Evolutionary conservation across 2,113 vertebrate species (phyloP).

Genomic region (Talpa occidentalis): DNA sequence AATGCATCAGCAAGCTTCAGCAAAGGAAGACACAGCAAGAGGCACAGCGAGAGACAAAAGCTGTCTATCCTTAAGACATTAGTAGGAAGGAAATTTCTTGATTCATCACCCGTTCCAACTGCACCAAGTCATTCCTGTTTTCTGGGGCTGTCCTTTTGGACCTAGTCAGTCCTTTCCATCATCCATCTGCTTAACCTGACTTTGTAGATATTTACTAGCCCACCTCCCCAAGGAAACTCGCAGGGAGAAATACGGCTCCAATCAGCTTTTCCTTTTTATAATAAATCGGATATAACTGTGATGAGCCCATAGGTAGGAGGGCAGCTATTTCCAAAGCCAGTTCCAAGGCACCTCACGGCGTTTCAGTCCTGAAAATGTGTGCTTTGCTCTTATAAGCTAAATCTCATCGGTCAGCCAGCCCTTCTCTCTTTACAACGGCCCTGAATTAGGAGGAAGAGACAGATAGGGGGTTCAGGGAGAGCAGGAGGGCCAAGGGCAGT

Average conservation of each 20-base stretch:
- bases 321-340: constrained; percentile 68
- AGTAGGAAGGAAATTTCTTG: constrained; percentile 44
- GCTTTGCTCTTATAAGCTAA: constrained; percentile 66
- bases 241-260: not conserved
- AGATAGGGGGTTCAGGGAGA: not conserved
- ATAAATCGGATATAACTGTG: not conserved
- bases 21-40: constrained; percentile 76
- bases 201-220: constrained; percentile 49
- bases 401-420: constrained; percentile 16
- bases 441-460: constrained; percentile 50
- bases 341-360: constrained; percentile 80
- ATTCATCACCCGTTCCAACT: not conserved
- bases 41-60: constrained; percentile 71
- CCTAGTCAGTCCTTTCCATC: constrained; percentile 20
- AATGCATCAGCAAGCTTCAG: constrained; percentile 78
- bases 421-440: constrained; percentile 43
- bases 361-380: constrained; percentile 78
- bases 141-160: constrained; percentile 32
- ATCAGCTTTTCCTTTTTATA: constrained; percentile 8
- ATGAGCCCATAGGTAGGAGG: not conserved
- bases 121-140: not conserved
- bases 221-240: constrained; percentile 3
- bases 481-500: not conserved
- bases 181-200: constrained; percentile 42
- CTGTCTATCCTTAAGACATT: constrained; percentile 60